Percentiles rank a stretch among this genome's conserved stretches.
Evolutionary conservation across 2,888 invertebrate species (phyloP).

Genomic region (Coronaproctus castanopsis): DNA sequence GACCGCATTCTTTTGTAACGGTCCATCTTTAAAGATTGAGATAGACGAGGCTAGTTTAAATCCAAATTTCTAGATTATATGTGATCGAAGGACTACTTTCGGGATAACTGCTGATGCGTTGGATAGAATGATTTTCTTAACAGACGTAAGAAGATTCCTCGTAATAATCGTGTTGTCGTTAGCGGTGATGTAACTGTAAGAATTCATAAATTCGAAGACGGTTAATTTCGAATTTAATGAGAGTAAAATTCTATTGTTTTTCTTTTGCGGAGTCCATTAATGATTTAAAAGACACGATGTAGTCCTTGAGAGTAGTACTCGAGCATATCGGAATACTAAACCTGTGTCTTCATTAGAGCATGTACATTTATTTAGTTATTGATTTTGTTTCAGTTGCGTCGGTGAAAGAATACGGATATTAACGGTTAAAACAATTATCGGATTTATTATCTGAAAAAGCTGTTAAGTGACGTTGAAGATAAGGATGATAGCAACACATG

Average conservation of each 20-base stretch:
- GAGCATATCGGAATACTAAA: neutral
- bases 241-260: neutral
- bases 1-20: neutral
- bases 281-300: neutral
- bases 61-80: neutral
- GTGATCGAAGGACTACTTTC: neutral
- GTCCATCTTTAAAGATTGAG: neutral
- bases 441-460: neutral
- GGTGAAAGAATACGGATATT: neutral
- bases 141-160: neutral
- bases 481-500: no score
- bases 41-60: neutral
- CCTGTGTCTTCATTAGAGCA: neutral
- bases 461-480: neutral
- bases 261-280: neutral
- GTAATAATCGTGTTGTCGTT: neutral
- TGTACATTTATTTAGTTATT: neutral
- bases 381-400: neutral
- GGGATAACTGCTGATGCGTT: neutral
- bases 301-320: neutral
- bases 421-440: neutral
- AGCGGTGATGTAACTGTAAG: neutral
- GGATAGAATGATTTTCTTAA: neutral
- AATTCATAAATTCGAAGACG: neutral
- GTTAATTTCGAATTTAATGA: neutral